phyloP scores from a whole-genome alignment of 2,888 invertebrate genomes.

The Nomada lathburiana region DNA sequence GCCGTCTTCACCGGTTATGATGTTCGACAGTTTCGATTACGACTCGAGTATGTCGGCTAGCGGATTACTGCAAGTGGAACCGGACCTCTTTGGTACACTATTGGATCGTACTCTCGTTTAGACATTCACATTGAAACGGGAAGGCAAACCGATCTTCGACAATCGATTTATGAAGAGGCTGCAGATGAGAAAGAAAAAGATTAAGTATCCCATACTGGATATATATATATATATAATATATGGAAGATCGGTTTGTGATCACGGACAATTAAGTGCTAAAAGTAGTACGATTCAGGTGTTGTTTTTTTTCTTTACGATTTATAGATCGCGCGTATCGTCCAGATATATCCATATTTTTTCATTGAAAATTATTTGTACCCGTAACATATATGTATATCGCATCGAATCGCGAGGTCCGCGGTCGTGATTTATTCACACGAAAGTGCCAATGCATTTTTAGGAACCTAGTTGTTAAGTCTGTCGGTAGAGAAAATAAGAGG shows the following conservation, averaged over 20 bases:
- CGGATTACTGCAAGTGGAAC: conserved; percentile 56
- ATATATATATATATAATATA: neutral
- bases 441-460: conserved; percentile 59
- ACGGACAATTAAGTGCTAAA: conserved; percentile 15
- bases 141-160: neutral
- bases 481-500: neutral
- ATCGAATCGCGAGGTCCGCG: neutral
- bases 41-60: conserved; percentile 54
- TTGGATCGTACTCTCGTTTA: conserved; percentile 66
- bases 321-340: conserved; percentile 7
- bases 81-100: conserved; percentile 60
- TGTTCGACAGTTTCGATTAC: conserved; percentile 68
- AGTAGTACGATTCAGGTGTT: neutral
- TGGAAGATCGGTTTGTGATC: neutral
- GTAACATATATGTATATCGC: neutral
- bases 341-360: conserved; percentile 39
- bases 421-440: neutral
- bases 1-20: conserved; percentile 56
- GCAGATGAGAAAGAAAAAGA: neutral
- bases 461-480: conserved; percentile 22
- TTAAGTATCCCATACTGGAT: neutral
- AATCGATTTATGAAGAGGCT: neutral
- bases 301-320: neutral
- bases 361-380: conserved; percentile 18
- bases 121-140: neutral